A percentile compares a stretch with the other conserved stretches of the same genome.
phyloP scores from a whole-genome alignment of 2,888 invertebrate species.

The Tetanocera ferruginea region DNA sequence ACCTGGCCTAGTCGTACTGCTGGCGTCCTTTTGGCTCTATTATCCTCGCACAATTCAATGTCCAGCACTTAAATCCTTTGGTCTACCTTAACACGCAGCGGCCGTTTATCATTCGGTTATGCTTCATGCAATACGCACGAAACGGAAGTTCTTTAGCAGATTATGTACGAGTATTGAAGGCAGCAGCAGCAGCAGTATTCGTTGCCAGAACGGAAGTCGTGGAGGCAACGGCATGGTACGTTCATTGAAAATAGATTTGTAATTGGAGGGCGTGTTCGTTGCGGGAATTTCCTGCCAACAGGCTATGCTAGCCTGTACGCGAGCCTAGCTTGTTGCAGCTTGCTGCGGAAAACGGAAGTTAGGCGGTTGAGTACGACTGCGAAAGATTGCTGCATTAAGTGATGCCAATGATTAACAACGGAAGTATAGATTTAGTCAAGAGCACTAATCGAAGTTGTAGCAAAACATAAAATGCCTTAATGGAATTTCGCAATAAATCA shows the following conservation, averaged over 20 bases:
- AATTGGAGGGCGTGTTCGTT: slow-evolving; percentile 66
- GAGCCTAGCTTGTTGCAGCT: slow-evolving; percentile 14
- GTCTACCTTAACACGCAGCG: slow-evolving; percentile 47
- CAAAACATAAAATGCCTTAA: slow-evolving; percentile 37
- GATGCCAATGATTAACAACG: slow-evolving; percentile 69
- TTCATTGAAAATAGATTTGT: slow-evolving; percentile 60
- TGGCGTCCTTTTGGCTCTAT: slow-evolving; percentile 12
- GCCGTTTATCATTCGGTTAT: slow-evolving; percentile 62
- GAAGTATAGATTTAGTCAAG: slow-evolving; percentile 65
- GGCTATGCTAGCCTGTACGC: neutral
- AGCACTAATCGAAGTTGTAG: slow-evolving; percentile 57
- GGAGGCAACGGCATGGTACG: neutral
- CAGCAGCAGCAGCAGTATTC: neutral
- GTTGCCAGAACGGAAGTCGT: neutral
- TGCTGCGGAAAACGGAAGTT: slow-evolving; percentile 27
- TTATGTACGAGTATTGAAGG: slow-evolving; percentile 56
- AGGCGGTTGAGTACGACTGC: neutral
- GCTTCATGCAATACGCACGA: slow-evolving; percentile 57
- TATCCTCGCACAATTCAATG: slow-evolving; percentile 45
- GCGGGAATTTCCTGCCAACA: slow-evolving; percentile 40
- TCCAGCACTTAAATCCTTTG: slow-evolving; percentile 59
- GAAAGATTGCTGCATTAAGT: slow-evolving; percentile 67
- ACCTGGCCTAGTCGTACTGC: neutral
- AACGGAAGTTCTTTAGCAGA: slow-evolving; percentile 67
- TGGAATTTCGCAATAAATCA: slow-evolving; percentile 47